Conservation (phyloP, 2,113 vertebrate species). For the Etia nguti region DNA sequence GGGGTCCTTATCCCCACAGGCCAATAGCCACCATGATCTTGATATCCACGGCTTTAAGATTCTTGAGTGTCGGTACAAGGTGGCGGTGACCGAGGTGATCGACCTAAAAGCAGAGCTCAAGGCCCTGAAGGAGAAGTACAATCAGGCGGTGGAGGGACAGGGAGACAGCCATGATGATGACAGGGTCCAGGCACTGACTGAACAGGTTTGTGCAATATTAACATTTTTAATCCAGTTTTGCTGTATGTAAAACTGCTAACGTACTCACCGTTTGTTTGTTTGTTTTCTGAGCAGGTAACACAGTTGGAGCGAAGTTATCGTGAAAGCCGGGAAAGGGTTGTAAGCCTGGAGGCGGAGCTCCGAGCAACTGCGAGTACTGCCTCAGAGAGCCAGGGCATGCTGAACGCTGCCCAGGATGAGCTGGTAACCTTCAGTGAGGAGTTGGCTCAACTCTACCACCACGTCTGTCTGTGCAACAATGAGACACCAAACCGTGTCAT, state of each 20-base stretch:
- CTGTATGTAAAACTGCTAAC: neutral
- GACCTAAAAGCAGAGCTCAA: constrained; percentile 97
- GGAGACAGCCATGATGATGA: constrained; percentile 80
- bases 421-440: constrained; percentile 96
- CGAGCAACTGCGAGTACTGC: constrained; percentile 77
- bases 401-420: constrained; percentile 93
- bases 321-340: constrained; percentile 81
- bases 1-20: constrained; percentile 38
- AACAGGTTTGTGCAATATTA: constrained; percentile 67
- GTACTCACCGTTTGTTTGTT: neutral
- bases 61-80: constrained; percentile 94
- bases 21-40: constrained; percentile 72
- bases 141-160: constrained; percentile 85
- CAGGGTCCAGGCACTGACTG: constrained; percentile 76
- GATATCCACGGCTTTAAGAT: constrained; percentile 90
- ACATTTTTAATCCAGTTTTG: neutral
- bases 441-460: constrained; percentile 96
- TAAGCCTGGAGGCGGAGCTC: constrained; percentile 85
- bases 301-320: constrained; percentile 80
- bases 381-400: constrained; percentile 85
- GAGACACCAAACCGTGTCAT: constrained; percentile 97
- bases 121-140: constrained; percentile 92
- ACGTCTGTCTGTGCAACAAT: constrained; percentile 96
- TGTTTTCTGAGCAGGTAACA: constrained; percentile 57
- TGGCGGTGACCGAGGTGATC: constrained; percentile 95